These are phyloP conservation scores for Cyanocitta stelleri DNA, from an alignment of 2,113 vertebrate species.

Conservation along the genomic window DNA sequence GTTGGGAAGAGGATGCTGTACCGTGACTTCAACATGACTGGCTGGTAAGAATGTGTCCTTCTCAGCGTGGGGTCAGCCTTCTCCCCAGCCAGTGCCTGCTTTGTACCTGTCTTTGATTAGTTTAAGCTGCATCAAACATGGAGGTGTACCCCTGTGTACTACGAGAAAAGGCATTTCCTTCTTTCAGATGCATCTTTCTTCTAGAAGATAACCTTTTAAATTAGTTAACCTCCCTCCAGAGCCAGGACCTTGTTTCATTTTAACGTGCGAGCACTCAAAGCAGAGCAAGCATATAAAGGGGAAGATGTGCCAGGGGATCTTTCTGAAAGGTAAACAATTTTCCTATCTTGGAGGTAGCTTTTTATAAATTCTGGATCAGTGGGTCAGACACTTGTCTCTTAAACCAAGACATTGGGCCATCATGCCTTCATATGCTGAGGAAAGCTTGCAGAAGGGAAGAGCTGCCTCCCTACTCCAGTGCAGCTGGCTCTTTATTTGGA, in stretches of 20 bases:
- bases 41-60: constrained; percentile 80
- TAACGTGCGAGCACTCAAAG: background rate
- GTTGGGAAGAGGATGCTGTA: constrained; percentile 97
- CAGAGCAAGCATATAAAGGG: background rate
- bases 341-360: background rate
- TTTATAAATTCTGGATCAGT: background rate
- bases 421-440: background rate
- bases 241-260: background rate
- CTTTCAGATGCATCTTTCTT: background rate
- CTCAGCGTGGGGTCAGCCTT: background rate
- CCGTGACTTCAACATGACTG: constrained; percentile 96
- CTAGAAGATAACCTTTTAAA: background rate
- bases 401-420: background rate
- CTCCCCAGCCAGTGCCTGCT: background rate
- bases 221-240: background rate
- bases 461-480: background rate
- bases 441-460: background rate
- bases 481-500: background rate
- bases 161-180: background rate
- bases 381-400: background rate
- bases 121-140: background rate
- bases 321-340: background rate
- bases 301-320: background rate
- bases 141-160: accelerated
- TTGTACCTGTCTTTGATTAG: background rate